Base-by-base conservation (phyloP, 2,797 vertebrate species). In the Siniperca obscura region DNA sequence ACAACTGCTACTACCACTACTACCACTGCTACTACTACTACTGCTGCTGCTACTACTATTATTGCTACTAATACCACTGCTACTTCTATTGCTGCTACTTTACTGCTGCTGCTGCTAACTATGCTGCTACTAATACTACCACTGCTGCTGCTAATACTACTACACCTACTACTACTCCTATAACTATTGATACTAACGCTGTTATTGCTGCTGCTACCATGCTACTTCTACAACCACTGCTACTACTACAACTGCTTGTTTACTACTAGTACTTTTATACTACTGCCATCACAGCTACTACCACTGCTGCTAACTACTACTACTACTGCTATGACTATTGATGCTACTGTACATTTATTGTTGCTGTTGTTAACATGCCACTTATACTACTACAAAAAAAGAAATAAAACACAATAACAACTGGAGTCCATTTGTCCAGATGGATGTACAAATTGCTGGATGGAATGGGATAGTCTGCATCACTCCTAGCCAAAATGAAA, bases 401-500 rank as follows among this genome's bases (percentile, higher is more conserved):
- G 40, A 75, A 78, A 66, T 38, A 30, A 65, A 50, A 66, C 61
- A 82, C 56, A 69, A 30, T 55, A 79, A 71, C 69, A 80, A 64
- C 68, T 40, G 55, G 42, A 74, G 67, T 60, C n/a, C 44, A 17
- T 70, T 55, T 5, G 7, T 61, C 74, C 87, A 89, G 76, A 86
- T 89, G 69, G 73, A 69, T 67, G 53, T 59, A 53, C 27, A 70
- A 68, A 78, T 61, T 56, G n/a, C 25, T 64, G 76, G 64, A 76
- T 62, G 53, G 70, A 73, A 74, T 46, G 3, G 44, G 48, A 61
- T 36, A 1, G 66, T 56, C 3, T 52, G 16, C 25, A 59, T 75
- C 38, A 66, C 64, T 76, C 60, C n/a, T 14, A 17, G 59, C 69
- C 82, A 72, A 69, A 84, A 80, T 76, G 38, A 85, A 86, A 82